These are phyloP conservation scores for Unio pictorum DNA, from an alignment of 2,888 invertebrate species.

Conservation along the genomic window DNA sequence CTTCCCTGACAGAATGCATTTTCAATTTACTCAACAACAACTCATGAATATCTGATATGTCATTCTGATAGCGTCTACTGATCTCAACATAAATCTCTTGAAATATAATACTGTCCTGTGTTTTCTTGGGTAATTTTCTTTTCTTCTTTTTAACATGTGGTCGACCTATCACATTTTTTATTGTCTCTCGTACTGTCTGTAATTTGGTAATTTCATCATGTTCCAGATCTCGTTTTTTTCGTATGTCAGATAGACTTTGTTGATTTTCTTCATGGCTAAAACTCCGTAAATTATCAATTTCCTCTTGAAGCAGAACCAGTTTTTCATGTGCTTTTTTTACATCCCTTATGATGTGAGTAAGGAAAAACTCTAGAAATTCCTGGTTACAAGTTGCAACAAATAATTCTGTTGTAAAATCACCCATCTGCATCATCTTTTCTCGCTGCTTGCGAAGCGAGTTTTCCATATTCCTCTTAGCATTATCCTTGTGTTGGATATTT, in stretches of 20 bases:
- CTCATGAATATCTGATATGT: conserved; percentile 46
- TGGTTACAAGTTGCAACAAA: conserved; percentile 38
- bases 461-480: conserved; percentile 41
- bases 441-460: conserved; percentile 42
- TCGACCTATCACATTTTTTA: conserved; percentile 50
- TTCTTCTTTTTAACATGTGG: conserved; percentile 24
- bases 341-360: conserved; percentile 52
- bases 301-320: conserved; percentile 39
- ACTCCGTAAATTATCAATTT: conserved; percentile 43
- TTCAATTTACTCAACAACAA: conserved; percentile 55
- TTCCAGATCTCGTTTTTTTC: conserved; percentile 41
- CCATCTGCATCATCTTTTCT: conserved; percentile 34
- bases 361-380: conserved; percentile 41
- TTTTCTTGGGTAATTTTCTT: conserved; percentile 27
- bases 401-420: conserved; percentile 39
- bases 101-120: conserved; percentile 28
- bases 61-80: conserved; percentile 28
- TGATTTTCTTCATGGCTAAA: conserved; percentile 17
- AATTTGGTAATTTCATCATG: conserved; percentile 34
- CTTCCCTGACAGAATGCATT: conserved; percentile 59
- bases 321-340: conserved; percentile 33
- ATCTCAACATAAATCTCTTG: conserved; percentile 58
- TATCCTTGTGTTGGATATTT: conserved; percentile 44
- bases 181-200: conserved; percentile 50
- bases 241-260: conserved; percentile 17